These are phyloP conservation scores for Gymnocheta viridis DNA, from an alignment of 2,888 invertebrate genomes.

Conservation along the genomic window DNA sequence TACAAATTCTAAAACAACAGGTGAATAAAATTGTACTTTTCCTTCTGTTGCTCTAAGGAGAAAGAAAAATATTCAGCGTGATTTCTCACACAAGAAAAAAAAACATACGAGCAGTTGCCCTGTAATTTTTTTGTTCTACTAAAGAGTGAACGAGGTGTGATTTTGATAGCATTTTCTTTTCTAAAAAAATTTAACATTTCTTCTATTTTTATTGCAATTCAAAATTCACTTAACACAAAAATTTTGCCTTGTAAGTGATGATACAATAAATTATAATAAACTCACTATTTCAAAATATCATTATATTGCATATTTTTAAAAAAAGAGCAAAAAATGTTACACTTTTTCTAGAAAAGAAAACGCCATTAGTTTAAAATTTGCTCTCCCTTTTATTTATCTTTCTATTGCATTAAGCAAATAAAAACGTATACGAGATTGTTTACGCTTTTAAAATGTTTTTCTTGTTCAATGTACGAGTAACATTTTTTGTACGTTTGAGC, in stretches of 20 bases:
- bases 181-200: too few relatives aligned
- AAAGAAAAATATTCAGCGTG: not conserved
- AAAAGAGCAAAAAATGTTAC: too few relatives aligned
- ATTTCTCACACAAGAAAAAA: not conserved
- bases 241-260: too few relatives aligned
- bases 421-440: too few relatives aligned
- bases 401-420: not conserved
- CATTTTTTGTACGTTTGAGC: not conserved
- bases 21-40: not conserved
- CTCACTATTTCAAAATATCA: too few relatives aligned
- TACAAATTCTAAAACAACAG: not conserved
- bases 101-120: not conserved
- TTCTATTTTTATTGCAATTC: too few relatives aligned
- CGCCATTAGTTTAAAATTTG: not conserved
- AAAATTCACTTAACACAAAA: too few relatives aligned
- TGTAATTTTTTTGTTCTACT: not conserved
- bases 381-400: not conserved
- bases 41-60: not conserved
- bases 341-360: too few relatives aligned
- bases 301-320: too few relatives aligned
- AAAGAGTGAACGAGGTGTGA: not conserved
- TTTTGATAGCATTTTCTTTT: too few relatives aligned
- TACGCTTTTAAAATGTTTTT: not conserved
- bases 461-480: not conserved
- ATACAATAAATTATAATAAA: too few relatives aligned